Evolutionary conservation across 2,797 vertebrate genomes (phyloP), one percentile per base, ranked within the genome.

Genomic region (Eupleurogrammus muticus): DNA sequence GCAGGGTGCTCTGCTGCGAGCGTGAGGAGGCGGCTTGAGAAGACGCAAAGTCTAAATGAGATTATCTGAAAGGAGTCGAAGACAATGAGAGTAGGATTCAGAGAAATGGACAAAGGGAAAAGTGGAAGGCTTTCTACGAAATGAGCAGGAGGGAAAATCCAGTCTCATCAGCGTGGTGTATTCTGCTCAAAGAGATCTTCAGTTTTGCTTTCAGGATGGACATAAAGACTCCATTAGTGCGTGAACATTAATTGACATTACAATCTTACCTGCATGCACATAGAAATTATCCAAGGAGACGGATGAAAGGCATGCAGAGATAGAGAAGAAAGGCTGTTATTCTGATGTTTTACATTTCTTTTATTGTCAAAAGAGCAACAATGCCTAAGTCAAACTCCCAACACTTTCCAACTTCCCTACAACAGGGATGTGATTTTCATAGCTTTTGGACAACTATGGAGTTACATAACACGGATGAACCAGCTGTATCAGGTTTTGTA

Each of bases 1-100:
- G 81, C 64, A 66, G 66, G 72, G 84, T 74, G 65, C 75, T 86
- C 77, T 55, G 4, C 82, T 64, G 82, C 82, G 85, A 88, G 84
- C 47, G 21, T 70, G 75, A 79, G 73, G 71, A 72, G 79, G 79
- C 84, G 83, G 82, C 81, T 82, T 69, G 79, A 90, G 86, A 90
- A 86, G 89, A 88, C 84, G 75, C 82, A 73, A 89, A 87, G 83
- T 88, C 91, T 77, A 89, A 89, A 90, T 88, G 87, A 90, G 87
- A 92, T 91, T 91, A 92, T 90, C 80, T 90, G 82, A 91, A 89
- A 89, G 90, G 86, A 89, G 86, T 88, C 60, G 21, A 84, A 90
- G 85, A 89, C 89, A 90, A 90, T 91, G 84, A 90, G 79, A 64
- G 78, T 81, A 72, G 80, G 83, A 82, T 88, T 86, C 67, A 81